Evolutionary conservation across 2,888 invertebrate species (phyloP).

Genomic region (Balanococcus diminutus): DNA sequence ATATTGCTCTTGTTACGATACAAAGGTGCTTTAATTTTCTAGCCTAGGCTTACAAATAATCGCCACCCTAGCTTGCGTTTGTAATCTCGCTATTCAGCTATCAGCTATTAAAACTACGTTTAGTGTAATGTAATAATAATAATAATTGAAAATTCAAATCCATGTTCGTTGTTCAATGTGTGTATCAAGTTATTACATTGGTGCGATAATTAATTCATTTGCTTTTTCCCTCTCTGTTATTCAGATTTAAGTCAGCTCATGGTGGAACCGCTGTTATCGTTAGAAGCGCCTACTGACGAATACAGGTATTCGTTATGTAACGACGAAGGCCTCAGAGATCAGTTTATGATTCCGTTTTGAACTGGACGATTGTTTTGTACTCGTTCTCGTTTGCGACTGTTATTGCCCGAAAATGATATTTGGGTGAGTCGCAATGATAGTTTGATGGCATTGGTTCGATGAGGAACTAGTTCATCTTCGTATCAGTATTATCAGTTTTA

Average conservation of each 20-base stretch:
- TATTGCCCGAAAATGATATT: background rate
- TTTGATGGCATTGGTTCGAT: background rate
- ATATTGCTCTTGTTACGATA: too few species aligned
- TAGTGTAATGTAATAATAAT: too few species aligned
- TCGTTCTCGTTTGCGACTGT: background rate
- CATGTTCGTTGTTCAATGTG: too few species aligned
- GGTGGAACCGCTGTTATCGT: slow-evolving; percentile 43
- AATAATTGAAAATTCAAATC: too few species aligned
- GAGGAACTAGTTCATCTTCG: too few species aligned
- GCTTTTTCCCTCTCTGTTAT: background rate
- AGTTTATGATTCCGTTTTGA: slow-evolving; percentile 51
- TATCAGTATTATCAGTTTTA: too few species aligned
- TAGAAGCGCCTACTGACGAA: slow-evolving; percentile 49
- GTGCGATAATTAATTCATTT: background rate
- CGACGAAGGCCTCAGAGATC: slow-evolving; percentile 49
- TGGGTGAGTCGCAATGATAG: background rate
- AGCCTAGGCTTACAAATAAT: too few species aligned
- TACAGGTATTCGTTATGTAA: slow-evolving; percentile 51
- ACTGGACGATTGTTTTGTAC: background rate
- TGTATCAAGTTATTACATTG: too few species aligned
- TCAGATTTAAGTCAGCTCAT: slow-evolving; percentile 45
- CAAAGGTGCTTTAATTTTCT: too few species aligned
- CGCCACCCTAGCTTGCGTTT: too few species aligned
- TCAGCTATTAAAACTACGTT: too few species aligned
- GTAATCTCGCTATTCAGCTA: too few species aligned